Evolutionary conservation across 2,113 vertebrate species (phyloP), one percentile per base, ranked within the genome.

Genomic region (Calcarius ornatus): DNA sequence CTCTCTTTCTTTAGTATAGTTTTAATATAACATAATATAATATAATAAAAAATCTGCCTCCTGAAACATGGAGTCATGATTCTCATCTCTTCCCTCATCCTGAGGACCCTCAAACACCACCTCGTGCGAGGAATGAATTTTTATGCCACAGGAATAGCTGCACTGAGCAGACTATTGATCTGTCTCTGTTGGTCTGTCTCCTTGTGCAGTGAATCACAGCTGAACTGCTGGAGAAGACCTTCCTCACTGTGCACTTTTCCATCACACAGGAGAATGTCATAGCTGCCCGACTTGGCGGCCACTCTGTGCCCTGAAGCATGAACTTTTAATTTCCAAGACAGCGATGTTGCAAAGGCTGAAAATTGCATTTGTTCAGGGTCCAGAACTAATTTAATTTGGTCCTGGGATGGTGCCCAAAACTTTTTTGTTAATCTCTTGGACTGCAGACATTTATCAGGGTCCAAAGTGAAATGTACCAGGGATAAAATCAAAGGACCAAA

Each of bases 321-420:
- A 96, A 85, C 69, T 95, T 91, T 77, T 91, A 87, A 95, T 96
- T 90, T 94, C 91, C 85, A 87, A 85, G 77, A 89, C 42, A 86
- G 75, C 88, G 66, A 15, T 63, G 18, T 66, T 81, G 61, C 65
- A 79, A 59, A 71, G 56, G 72, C 83, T 96, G 79, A 88, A 96
- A 97, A 88, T 88, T 72, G 28, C 90, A 57, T 83, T 94, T 92
- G 86, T 79, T 92, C 78, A 91, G 56, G 28, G 19, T 79, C 81
- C 94, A 90, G 78, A 94, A 89, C 73, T 90, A 95, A 88, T 95
- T 96, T 92, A 90, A 94, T 96, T 95, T 93, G 37, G 45, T 81
- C 23, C 69, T 94, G 94, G 88, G 86, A 90, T 0, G 4, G 30
- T 94, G 81, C 86, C 94, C 66, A 82, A 85, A 95, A 91, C 24